Evolutionary conservation across 2,888 invertebrate genomes (phyloP).

Genomic region (Caenorhabditis uteleia): DNA sequence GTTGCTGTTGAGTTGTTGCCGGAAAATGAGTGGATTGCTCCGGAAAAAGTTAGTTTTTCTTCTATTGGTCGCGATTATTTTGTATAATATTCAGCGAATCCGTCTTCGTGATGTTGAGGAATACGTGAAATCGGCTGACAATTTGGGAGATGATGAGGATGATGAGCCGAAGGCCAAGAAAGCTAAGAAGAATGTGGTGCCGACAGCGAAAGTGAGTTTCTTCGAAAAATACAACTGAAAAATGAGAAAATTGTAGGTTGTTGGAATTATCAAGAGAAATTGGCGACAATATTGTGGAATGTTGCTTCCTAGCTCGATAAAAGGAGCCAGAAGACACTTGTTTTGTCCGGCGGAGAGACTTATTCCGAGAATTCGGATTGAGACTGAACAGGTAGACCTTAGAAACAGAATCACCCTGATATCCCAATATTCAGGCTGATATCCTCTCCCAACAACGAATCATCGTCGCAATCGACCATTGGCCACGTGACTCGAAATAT

Average conservation of each 20-base stretch:
- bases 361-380: conserved; percentile 91
- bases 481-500: conserved; percentile 78
- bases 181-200: conserved; percentile 67
- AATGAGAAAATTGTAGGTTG: no score
- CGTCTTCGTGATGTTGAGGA: conserved; percentile 53
- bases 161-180: conserved; percentile 46
- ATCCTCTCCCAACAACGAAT: conserved; percentile 76
- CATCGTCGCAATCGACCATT: conserved; percentile 92
- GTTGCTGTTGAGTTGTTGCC: conserved; percentile 90
- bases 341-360: conserved; percentile 92
- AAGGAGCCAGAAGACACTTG: conserved; percentile 77
- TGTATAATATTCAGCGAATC: conserved; percentile 16
- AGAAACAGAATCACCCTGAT: no score
- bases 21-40: conserved; percentile 86
- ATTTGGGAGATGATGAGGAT: conserved; percentile 57
- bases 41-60: conserved; percentile 70
- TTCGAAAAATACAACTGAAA: conserved; percentile 1
- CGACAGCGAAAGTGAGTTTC: conserved; percentile 81
- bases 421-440: conserved; percentile 74
- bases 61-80: background rate
- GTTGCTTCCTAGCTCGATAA: conserved; percentile 75
- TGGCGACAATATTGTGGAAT: conserved; percentile 99
- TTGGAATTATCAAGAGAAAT: conserved; percentile 93
- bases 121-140: conserved; percentile 41
- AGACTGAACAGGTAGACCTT: conserved; percentile 71